These are phyloP conservation scores for Florisuga fusca DNA, from an alignment of 2,797 vertebrate species.

Conservation along the genomic window DNA sequence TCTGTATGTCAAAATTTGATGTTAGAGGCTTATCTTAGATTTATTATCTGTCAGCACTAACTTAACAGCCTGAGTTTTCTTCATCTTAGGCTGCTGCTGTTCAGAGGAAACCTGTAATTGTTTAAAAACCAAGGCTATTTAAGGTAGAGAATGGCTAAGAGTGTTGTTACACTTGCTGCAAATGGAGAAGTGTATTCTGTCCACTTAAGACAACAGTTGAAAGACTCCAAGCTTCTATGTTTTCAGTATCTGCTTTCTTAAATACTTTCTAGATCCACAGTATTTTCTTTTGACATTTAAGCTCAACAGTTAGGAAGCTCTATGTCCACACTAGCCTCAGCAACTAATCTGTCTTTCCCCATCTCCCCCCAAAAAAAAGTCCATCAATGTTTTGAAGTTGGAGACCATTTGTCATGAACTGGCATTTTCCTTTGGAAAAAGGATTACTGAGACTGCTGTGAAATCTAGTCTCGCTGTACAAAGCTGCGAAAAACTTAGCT, in stretches of 20 bases:
- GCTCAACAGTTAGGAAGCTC: conserved; percentile 42
- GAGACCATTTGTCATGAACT: conserved; percentile 58
- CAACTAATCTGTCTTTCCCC: conserved; percentile 48
- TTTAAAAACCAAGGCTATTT: neutral
- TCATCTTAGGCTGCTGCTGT: neutral
- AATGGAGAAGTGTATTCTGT: neutral
- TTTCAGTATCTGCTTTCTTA: conserved; percentile 12
- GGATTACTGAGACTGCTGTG: conserved; percentile 62
- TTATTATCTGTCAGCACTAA: neutral
- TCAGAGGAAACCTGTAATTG: neutral
- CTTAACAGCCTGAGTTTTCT: neutral
- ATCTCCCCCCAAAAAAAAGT: conserved; percentile 24
- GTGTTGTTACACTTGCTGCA: neutral
- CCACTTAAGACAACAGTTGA: neutral
- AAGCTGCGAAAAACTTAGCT: conserved; percentile 46
- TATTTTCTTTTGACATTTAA: conserved; percentile 21
- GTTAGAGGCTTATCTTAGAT: neutral
- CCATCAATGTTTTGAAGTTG: conserved; percentile 56
- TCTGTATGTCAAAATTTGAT: neutral
- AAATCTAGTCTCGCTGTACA: conserved; percentile 53
- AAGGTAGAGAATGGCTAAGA: neutral
- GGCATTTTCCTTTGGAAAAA: conserved; percentile 65
- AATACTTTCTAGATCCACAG: neutral
- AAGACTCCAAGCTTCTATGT: neutral
- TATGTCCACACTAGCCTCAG: conserved; percentile 25